phyloP scores from a whole-genome alignment of 2,113 vertebrate species.

The Apeltes quadracus region DNA sequence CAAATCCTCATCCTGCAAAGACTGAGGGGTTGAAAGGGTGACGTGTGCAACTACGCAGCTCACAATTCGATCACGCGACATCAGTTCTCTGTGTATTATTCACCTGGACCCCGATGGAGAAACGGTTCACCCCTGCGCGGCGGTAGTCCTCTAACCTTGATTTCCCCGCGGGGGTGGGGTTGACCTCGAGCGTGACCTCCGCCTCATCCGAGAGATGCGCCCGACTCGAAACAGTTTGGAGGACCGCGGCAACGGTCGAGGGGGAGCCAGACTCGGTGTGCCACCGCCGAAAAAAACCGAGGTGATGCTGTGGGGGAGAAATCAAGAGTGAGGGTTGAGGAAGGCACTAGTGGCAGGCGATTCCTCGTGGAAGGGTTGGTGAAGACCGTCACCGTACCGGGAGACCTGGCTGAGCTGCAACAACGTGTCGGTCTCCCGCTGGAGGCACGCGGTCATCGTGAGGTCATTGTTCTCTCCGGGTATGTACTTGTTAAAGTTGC shows the following conservation, averaged over 20 bases:
- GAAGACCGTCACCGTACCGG: conserved; percentile 71
- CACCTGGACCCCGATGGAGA: conserved; percentile 94
- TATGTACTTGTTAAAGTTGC: conserved; percentile 94
- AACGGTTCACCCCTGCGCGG: conserved; percentile 86
- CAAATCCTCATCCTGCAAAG: conserved; percentile 83
- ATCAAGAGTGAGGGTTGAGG: background rate
- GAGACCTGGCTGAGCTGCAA: conserved; percentile 85
- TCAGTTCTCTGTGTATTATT: conserved; percentile 11
- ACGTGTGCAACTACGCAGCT: background rate
- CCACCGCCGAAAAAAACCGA: conserved; percentile 94
- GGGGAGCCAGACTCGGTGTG: conserved; percentile 90
- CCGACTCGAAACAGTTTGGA: conserved; percentile 80
- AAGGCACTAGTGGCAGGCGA: background rate
- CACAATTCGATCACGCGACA: background rate
- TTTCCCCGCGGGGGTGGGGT: conserved; percentile 82
- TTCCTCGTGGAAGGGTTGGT: background rate
- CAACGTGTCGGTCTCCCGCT: conserved; percentile 82
- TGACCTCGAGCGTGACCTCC: conserved; percentile 91
- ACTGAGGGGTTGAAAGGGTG: conserved; percentile 71
- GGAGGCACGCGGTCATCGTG: conserved; percentile 82
- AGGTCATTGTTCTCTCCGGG: conserved; percentile 78
- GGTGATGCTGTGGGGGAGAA: conserved; percentile 79
- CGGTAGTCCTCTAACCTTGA: conserved; percentile 79
- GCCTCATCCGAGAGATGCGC: conserved; percentile 68
- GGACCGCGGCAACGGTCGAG: conserved; percentile 77